These are phyloP conservation scores for Callorhinus ursinus DNA, from an alignment of 2,113 vertebrate species.

Conservation along the genomic window DNA sequence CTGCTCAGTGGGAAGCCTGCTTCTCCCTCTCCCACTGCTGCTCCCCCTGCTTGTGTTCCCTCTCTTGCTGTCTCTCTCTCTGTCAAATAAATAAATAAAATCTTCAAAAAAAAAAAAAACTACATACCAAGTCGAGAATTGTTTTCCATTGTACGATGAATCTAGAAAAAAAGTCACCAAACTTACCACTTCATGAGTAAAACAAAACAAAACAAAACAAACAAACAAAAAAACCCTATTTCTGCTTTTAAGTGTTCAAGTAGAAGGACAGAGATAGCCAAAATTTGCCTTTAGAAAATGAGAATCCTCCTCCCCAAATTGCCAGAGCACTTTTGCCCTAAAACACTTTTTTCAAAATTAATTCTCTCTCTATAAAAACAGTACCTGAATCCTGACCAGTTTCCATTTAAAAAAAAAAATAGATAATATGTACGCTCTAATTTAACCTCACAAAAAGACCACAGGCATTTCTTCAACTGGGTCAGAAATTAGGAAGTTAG, in stretches of 20 bases:
- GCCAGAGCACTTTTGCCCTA: constrained; percentile 39
- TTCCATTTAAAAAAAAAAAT: constrained; percentile 61
- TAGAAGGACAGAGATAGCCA: neutral
- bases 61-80: too few relatives aligned
- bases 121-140: neutral
- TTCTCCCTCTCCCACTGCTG: too few relatives aligned
- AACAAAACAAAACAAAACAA: neutral
- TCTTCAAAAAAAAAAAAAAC: neutral
- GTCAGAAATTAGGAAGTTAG: constrained; percentile 55
- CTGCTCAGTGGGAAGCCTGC: too few relatives aligned
- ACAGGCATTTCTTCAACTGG: constrained; percentile 49
- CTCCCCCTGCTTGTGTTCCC: too few relatives aligned
- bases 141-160: constrained; percentile 32
- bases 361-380: constrained; percentile 54
- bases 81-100: too few relatives aligned
- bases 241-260: neutral
- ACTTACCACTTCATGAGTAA: neutral
- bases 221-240: neutral
- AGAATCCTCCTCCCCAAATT: neutral
- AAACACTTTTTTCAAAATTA: constrained; percentile 64
- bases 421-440: constrained; percentile 43
- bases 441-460: constrained; percentile 25
- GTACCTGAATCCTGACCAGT: constrained; percentile 50
- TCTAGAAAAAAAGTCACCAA: neutral
- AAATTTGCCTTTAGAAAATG: constrained; percentile 60